Conservation (phyloP, 2,888 invertebrate genomes). For the Xanthorhoe designata region DNA sequence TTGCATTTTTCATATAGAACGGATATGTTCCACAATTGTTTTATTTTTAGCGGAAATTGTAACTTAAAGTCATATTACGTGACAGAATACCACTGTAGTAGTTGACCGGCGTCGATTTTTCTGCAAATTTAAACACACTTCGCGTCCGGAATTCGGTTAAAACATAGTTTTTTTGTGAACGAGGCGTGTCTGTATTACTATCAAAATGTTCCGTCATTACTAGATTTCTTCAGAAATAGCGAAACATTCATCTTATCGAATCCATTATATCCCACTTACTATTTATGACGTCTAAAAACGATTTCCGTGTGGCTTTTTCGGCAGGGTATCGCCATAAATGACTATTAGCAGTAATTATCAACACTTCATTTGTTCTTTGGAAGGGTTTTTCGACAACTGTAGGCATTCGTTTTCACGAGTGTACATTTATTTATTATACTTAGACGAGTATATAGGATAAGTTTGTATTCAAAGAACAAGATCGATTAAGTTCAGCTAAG, state of each 20-base stretch:
- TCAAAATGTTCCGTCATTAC: conserved; percentile 14
- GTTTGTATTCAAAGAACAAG: too few species aligned
- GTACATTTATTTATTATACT: too few species aligned
- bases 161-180: background rate
- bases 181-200: background rate
- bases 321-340: conserved; percentile 49
- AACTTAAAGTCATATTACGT: background rate
- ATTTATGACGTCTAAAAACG: conserved; percentile 72
- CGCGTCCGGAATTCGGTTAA: background rate
- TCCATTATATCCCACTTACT: conserved; percentile 69
- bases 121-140: too few species aligned
- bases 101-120: background rate
- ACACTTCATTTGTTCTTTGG: background rate
- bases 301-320: conserved; percentile 58
- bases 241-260: conserved; percentile 46
- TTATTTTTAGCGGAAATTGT: background rate
- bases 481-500: too few species aligned
- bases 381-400: background rate
- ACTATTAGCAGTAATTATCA: background rate
- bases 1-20: background rate
- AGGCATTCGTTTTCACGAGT: too few species aligned
- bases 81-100: background rate
- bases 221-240: conserved; percentile 19
- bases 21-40: background rate
- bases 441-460: too few species aligned